Conservation (phyloP, 23 tunicate species). For the Halocynthia aurantium region DNA sequence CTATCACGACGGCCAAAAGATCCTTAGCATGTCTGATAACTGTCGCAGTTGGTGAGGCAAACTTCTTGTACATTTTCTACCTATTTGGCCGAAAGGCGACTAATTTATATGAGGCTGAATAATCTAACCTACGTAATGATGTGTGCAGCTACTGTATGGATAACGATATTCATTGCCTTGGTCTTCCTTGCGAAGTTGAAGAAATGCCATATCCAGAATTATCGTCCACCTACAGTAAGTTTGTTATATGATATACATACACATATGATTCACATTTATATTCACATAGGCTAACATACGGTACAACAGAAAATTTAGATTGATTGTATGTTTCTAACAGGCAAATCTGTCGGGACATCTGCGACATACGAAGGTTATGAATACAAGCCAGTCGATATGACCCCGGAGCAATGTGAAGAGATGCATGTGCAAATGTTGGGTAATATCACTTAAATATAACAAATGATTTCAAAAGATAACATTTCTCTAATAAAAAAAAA, state of each 20-base stretch:
- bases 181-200: neutral
- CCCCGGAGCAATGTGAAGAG: neutral
- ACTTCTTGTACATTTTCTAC: neutral
- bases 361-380: conserved; percentile 3
- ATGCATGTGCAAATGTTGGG: conserved; percentile 8
- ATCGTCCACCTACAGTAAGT: neutral
- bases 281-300: no score
- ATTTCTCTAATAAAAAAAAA: no score
- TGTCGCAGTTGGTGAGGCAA: conserved; percentile 15
- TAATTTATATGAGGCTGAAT: no score
- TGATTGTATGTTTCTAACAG: neutral
- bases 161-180: conserved; percentile 10
- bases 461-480: no score
- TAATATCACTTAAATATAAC: neutral
- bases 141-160: conserved; percentile 7
- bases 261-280: no score
- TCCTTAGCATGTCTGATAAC: conserved; percentile 19
- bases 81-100: no score
- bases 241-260: neutral
- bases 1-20: conserved; percentile 28
- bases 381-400: conserved; percentile 10
- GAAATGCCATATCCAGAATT: conserved; percentile 3
- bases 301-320: no score
- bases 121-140: neutral
- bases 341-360: conserved; percentile 2